A percentile compares a stretch with the other conserved stretches of the same genome.
Evolutionary conservation across 2,797 vertebrate genomes (phyloP).

Genomic region (Bradypodion ventrale): DNA sequence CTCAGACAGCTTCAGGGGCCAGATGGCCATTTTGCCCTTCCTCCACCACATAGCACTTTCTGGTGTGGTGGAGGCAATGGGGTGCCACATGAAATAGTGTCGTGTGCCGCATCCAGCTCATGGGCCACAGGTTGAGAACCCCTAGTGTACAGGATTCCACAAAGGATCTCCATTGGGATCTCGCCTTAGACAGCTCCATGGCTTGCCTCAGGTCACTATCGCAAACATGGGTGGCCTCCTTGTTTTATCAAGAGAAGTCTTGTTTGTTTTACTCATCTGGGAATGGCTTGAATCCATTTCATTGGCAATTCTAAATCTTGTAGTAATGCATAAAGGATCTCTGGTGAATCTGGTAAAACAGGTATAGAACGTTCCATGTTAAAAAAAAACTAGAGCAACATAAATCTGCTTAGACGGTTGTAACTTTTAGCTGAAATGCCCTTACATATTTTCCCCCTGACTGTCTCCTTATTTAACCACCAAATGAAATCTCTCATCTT

Average conservation of each 20-base stretch:
- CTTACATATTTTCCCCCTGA: neutral
- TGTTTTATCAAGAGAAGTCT: neutral
- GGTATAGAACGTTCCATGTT: neutral
- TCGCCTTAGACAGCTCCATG: too few species aligned
- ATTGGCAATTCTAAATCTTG: neutral
- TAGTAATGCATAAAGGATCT: constrained; percentile 20
- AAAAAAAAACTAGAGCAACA: constrained; percentile 12
- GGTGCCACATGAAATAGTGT: too few species aligned
- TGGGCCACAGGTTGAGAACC: too few species aligned
- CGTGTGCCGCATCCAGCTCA: too few species aligned
- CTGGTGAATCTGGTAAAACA: neutral
- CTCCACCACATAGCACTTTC: too few species aligned
- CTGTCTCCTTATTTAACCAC: neutral
- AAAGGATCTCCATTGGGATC: too few species aligned
- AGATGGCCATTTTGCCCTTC: too few species aligned
- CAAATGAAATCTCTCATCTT: neutral
- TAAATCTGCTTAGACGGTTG: neutral
- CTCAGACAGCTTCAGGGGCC: too few species aligned
- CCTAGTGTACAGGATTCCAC: too few species aligned
- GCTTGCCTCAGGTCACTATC: too few species aligned
- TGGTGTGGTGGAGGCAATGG: too few species aligned
- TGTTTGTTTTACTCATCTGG: constrained; percentile 1
- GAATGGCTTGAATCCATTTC: neutral
- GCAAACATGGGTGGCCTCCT: too few species aligned
- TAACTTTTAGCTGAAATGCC: neutral